phyloP scores from a whole-genome alignment of 2,888 invertebrate species.

The Lasioglossum pauxillum region DNA sequence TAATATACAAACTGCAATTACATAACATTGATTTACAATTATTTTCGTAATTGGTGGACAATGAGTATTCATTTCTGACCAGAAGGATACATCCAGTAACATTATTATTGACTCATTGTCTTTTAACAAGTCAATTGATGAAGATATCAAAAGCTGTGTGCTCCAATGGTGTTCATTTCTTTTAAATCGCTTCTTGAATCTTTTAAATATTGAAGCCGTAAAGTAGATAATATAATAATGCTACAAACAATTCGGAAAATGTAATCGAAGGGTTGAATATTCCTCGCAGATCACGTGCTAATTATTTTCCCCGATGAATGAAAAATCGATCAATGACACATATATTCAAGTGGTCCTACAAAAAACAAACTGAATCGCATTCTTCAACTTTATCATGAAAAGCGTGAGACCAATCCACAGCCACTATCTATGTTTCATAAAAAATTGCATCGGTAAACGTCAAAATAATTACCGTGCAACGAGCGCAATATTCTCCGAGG shows the following conservation, averaged over 20 bases:
- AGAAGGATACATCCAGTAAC: not conserved
- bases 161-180: too few species aligned
- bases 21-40: not conserved
- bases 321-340: not conserved
- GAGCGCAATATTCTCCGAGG: not conserved
- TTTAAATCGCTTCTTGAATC: too few species aligned
- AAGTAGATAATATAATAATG: too few species aligned
- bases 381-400: not conserved
- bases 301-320: not conserved
- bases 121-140: too few species aligned
- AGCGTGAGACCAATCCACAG: too few species aligned
- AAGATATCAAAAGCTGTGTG: too few species aligned
- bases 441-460: not conserved
- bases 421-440: too few species aligned
- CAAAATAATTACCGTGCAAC: not conserved
- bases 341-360: not conserved
- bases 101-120: not conserved
- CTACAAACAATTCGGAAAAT: not conserved
- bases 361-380: not conserved
- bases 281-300: conserved; percentile 14
- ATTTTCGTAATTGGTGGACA: not conserved
- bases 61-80: not conserved
- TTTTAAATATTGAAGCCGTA: too few species aligned
- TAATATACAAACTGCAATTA: not conserved
- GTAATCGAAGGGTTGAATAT: not conserved